Evolutionary conservation across 2,797 vertebrate genomes (phyloP).

Genomic region (Muraenolepis orangiensis): DNA sequence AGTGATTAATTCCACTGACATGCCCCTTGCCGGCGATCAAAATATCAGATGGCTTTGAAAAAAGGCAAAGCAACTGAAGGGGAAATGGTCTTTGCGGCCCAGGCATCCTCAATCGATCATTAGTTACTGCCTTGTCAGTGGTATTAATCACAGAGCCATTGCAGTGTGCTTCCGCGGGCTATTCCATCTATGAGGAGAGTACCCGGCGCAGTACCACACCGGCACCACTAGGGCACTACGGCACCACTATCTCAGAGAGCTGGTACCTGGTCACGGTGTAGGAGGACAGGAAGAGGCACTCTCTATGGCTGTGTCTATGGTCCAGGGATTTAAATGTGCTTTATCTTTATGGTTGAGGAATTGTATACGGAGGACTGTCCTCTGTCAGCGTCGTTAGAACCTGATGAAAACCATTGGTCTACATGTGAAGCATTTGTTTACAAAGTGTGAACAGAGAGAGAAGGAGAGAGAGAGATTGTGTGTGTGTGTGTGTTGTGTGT

Average conservation of each 20-base stretch:
- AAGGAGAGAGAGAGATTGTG: not conserved
- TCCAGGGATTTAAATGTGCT: not conserved
- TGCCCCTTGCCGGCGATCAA: slow-evolving; percentile 70
- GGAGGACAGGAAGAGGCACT: slow-evolving; percentile 6
- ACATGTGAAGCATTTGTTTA: not conserved
- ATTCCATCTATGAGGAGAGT: not conserved
- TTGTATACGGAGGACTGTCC: not conserved
- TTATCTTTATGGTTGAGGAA: not conserved
- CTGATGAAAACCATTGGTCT: too few relatives aligned
- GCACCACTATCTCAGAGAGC: not conserved
- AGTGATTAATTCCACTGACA: slow-evolving; percentile 70
- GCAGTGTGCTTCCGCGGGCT: slow-evolving; percentile 39
- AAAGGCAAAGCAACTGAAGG: slow-evolving; percentile 76
- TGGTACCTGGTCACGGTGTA: not conserved
- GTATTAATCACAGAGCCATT: slow-evolving; percentile 75
- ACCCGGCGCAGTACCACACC: not conserved
- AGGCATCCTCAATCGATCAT: slow-evolving; percentile 78
- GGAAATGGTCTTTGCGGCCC: slow-evolving; percentile 76
- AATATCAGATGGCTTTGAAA: slow-evolving; percentile 76
- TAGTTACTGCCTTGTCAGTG: slow-evolving; percentile 74
- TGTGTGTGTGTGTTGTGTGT: not conserved
- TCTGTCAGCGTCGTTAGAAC: not conserved
- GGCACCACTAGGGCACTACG: not conserved
- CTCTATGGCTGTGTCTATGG: not conserved
- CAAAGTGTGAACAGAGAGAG: not conserved